Conservation (phyloP, 1,140 invertebrate species). For the Drosophila novamexicana region DNA sequence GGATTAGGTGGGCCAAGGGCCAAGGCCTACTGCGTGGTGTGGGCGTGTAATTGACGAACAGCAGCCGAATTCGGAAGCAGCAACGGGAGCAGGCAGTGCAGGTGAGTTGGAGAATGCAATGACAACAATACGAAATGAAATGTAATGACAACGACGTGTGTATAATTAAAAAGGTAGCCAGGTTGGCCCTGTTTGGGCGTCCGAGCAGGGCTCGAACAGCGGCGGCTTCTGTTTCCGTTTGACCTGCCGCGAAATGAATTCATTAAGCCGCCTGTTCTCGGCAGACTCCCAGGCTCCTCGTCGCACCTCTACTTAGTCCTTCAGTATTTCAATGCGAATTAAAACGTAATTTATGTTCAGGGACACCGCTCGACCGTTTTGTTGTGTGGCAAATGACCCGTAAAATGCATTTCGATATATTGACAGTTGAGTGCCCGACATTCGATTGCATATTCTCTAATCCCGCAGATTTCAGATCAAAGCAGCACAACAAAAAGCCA, state of each 20-base stretch:
- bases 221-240: slow-evolving; percentile 34
- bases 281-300: neutral
- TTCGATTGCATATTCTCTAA: slow-evolving; percentile 27
- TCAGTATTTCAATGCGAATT: slow-evolving; percentile 73
- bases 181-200: neutral
- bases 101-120: slow-evolving; percentile 25
- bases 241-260: slow-evolving; percentile 71
- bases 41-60: slow-evolving; percentile 47
- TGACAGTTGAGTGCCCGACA: slow-evolving; percentile 21
- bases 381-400: slow-evolving; percentile 47
- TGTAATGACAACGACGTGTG: slow-evolving; percentile 79
- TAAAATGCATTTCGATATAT: slow-evolving; percentile 61
- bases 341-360: slow-evolving; percentile 70
- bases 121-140: slow-evolving; percentile 76
- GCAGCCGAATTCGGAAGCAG: slow-evolving; percentile 22
- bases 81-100: slow-evolving; percentile 16
- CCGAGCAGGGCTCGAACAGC: slow-evolving; percentile 16
- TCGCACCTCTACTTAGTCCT: neutral
- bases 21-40: neutral
- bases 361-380: slow-evolving; percentile 6
- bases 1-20: neutral
- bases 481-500: slow-evolving; percentile 39
- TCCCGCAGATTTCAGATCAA: slow-evolving; percentile 32
- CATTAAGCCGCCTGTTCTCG: slow-evolving; percentile 63
- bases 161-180: slow-evolving; percentile 71